Evolutionary conservation across 2,888 invertebrate species (phyloP).

Genomic region (Ypsolopha sequella): DNA sequence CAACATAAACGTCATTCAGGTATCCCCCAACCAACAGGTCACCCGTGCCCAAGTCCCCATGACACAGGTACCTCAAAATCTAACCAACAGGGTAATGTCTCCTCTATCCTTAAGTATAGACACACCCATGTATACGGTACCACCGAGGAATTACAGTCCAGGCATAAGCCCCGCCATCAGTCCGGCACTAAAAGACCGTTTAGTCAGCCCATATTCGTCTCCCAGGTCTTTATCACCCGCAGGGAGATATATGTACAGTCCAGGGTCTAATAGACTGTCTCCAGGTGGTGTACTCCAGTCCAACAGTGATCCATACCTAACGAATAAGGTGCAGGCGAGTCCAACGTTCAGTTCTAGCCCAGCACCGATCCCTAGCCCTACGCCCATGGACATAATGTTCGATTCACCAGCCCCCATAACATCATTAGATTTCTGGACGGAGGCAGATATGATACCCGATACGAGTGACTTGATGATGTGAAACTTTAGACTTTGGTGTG

Average conservation of each 20-base stretch:
- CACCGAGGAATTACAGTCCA: conserved; percentile 47
- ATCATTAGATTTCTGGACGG: conserved; percentile 47
- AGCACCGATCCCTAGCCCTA: no score
- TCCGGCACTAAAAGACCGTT: conserved; percentile 41
- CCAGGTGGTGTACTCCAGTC: conserved; percentile 36
- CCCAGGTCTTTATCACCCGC: conserved; percentile 49
- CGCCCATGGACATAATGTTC: conserved; percentile 27
- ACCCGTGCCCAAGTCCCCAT: not conserved
- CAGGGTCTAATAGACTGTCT: conserved; percentile 34
- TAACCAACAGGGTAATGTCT: conserved; percentile 31
- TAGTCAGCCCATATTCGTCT: conserved; percentile 48
- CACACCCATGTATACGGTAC: conserved; percentile 48
- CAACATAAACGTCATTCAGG: not conserved
- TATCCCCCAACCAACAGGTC: not conserved
- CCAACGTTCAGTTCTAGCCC: conserved; percentile 15
- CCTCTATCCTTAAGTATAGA: conserved; percentile 45
- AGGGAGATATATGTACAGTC: conserved; percentile 39
- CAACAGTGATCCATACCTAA: conserved; percentile 48
- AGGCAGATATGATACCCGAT: conserved; percentile 45
- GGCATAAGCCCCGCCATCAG: conserved; percentile 51
- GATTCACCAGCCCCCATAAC: conserved; percentile 33
- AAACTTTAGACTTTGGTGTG: conserved; percentile 23
- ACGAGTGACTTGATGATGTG: conserved; percentile 50
- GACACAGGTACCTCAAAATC: not conserved
- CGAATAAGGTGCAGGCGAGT: conserved; percentile 52